A percentile compares a stretch with the other conserved stretches of the same genome.
Evolutionary conservation across 2,797 vertebrate genomes (phyloP).

Genomic region (Rhinophrynus dorsalis): DNA sequence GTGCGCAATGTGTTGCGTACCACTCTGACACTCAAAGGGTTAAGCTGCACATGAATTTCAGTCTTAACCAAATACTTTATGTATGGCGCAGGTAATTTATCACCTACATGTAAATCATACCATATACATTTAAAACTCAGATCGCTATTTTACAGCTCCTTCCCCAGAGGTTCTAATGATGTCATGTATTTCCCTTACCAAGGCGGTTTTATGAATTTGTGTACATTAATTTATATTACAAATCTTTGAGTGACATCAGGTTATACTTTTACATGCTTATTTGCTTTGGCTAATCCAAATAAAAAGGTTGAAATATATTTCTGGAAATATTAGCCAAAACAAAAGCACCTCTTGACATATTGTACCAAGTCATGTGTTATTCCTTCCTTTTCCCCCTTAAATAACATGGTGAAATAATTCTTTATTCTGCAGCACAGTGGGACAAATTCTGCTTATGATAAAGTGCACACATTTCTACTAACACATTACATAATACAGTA

Average conservation of each 20-base stretch:
- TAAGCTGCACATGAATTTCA: slow-evolving; percentile 1
- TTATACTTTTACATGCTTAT: slow-evolving; percentile 69
- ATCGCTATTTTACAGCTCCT: slow-evolving; percentile 54
- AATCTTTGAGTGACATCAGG: slow-evolving; percentile 68
- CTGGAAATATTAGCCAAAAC: slow-evolving; percentile 65
- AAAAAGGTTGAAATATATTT: slow-evolving; percentile 62
- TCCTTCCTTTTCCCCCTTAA: slow-evolving; percentile 56
- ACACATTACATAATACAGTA: no score
- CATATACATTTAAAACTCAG: slow-evolving; percentile 57
- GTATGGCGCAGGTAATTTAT: slow-evolving; percentile 49
- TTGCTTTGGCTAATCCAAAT: slow-evolving; percentile 71
- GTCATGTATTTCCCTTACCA: slow-evolving; percentile 71
- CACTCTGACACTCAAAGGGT: no score
- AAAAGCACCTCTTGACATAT: slow-evolving; percentile 34
- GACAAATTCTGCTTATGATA: no score
- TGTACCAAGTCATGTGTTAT: slow-evolving; percentile 50
- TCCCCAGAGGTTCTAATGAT: slow-evolving; percentile 63
- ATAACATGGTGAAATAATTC: slow-evolving; percentile 26
- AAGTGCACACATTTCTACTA: no score
- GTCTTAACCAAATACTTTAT: slow-evolving; percentile 25
- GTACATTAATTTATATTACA: slow-evolving; percentile 1
- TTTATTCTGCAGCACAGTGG: no score
- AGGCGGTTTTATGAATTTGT: slow-evolving; percentile 67
- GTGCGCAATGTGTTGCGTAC: no score
- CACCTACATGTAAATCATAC: slow-evolving; percentile 56